Conservation (phyloP, 2,888 invertebrate species). For the Eremobia ochroleuca region DNA sequence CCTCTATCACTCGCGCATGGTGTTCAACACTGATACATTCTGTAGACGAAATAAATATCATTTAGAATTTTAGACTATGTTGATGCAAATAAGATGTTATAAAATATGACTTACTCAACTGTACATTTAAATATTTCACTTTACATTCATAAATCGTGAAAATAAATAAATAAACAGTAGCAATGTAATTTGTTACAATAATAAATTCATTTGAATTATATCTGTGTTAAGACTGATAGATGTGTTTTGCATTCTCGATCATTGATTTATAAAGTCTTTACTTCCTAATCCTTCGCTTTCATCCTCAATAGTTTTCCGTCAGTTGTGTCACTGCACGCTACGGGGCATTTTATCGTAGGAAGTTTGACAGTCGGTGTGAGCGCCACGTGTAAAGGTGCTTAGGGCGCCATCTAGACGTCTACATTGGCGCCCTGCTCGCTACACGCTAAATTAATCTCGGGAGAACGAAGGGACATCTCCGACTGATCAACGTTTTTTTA, state of each 20-base stretch:
- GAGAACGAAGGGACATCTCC: slow-evolving; percentile 71
- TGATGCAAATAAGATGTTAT: neutral
- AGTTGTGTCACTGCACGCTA: slow-evolving; percentile 53
- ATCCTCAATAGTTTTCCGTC: slow-evolving; percentile 27
- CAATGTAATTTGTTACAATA: neutral
- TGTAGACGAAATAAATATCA: no score
- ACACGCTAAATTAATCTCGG: slow-evolving; percentile 85
- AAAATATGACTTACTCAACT: neutral
- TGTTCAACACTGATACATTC: no score
- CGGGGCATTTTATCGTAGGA: slow-evolving; percentile 78
- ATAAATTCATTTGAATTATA: neutral
- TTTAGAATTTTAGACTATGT: neutral
- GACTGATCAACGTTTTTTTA: slow-evolving; percentile 66
- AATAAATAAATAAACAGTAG: no score
- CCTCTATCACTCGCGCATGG: no score
- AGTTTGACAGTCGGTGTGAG: slow-evolving; percentile 78
- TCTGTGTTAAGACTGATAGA: neutral
- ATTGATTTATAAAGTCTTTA: slow-evolving; percentile 6
- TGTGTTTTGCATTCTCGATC: neutral
- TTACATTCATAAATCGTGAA: neutral
- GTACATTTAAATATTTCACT: neutral
- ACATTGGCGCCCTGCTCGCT: slow-evolving; percentile 83
- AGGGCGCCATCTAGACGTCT: slow-evolving; percentile 90
- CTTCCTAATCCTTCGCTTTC: neutral
- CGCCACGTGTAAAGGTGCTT: slow-evolving; percentile 81